Evolutionary conservation across 2,113 vertebrate genomes (phyloP).

Genomic region (Brienomyrus longianalis): DNA sequence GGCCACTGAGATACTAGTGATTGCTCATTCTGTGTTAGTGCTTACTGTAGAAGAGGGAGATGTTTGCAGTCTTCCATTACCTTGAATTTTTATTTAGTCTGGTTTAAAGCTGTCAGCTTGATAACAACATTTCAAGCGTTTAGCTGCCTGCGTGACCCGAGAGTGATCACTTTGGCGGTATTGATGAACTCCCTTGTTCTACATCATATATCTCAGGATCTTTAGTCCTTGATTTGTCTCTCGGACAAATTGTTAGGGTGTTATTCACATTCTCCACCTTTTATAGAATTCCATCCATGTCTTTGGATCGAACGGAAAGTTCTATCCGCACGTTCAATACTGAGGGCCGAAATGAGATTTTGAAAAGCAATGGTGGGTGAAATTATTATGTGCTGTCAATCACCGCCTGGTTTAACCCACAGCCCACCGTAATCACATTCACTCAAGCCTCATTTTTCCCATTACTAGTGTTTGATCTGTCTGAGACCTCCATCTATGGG

Average conservation of each 20-base stretch:
- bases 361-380: neutral
- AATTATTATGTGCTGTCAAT: conserved; percentile 1
- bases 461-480: neutral
- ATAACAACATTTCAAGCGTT: neutral
- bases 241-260: neutral
- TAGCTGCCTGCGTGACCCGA: neutral
- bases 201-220: neutral
- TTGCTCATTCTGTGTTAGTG: neutral
- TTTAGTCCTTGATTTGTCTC: neutral
- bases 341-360: neutral
- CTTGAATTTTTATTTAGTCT: neutral
- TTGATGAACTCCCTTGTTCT: neutral
- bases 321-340: neutral
- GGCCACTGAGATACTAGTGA: neutral
- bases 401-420: neutral
- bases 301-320: neutral
- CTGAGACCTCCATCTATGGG: neutral
- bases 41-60: neutral
- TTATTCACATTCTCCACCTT: neutral
- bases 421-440: neutral
- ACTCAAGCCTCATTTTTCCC: neutral
- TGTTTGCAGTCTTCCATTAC: neutral
- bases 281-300: neutral
- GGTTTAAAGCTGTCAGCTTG: neutral
- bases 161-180: neutral